A percentile compares a stretch with the other conserved stretches of the same genome.
phyloP scores from a whole-genome alignment of 2,888 invertebrate species.

The Glyphotaelius pellucidus region DNA sequence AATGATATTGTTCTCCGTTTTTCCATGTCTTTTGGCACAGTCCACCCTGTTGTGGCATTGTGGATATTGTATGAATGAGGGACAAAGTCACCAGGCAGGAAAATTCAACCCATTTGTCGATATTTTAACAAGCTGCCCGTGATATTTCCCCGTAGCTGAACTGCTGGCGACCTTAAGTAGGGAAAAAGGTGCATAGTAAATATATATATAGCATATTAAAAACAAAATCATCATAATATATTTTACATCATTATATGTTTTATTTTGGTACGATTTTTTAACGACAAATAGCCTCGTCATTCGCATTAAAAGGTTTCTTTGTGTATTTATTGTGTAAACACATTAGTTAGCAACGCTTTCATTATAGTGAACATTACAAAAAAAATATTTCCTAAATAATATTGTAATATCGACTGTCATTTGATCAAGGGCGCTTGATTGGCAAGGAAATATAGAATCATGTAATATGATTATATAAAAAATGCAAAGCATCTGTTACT shows the following conservation, averaged over 20 bases:
- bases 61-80: not conserved
- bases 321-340: too few species aligned
- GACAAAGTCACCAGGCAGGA: not conserved
- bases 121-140: conserved; percentile 38
- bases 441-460: too few species aligned
- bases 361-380: too few species aligned
- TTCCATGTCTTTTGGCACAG: not conserved
- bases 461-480: too few species aligned
- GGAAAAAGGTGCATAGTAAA: not conserved
- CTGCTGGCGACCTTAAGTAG: not conserved
- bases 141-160: not conserved
- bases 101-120: conserved; percentile 25
- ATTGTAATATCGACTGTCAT: too few species aligned
- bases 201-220: not conserved
- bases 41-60: not conserved
- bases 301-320: not conserved
- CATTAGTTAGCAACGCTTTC: too few species aligned
- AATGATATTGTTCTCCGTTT: not conserved
- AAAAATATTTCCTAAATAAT: too few species aligned
- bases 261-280: not conserved
- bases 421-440: too few species aligned
- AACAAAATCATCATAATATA: not conserved
- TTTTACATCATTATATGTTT: not conserved
- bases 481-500: too few species aligned
- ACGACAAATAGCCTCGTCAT: not conserved